Evolutionary conservation across 2,888 invertebrate species (phyloP).

Genomic region (Heterodera filipjevi): DNA sequence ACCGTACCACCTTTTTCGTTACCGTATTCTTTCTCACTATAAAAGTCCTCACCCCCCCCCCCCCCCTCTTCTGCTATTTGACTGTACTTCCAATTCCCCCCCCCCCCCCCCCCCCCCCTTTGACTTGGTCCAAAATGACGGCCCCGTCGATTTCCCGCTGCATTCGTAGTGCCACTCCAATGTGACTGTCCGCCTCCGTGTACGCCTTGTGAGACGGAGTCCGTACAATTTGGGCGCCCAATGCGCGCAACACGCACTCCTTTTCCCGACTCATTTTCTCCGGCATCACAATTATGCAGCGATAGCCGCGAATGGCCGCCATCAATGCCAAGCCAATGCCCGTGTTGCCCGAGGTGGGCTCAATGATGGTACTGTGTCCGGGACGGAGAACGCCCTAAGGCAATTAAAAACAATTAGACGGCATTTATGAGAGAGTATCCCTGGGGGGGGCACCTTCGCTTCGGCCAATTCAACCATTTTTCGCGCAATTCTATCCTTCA

Average conservation of each 20-base stretch:
- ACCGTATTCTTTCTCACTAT: not conserved
- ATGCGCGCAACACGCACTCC: slow-evolving; percentile 79
- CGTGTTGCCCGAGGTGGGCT: slow-evolving; percentile 86
- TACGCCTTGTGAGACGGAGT: slow-evolving; percentile 37
- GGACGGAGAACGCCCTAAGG: slow-evolving; percentile 78
- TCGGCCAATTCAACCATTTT: slow-evolving; percentile 93
- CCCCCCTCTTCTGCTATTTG: not conserved
- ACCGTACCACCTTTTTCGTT: too few relatives aligned
- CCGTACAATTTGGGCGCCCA: slow-evolving; percentile 89
- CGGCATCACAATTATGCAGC: slow-evolving; percentile 95
- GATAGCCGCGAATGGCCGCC: slow-evolving; percentile 88
- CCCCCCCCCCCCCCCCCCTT: too few relatives aligned
- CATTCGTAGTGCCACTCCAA: slow-evolving; percentile 81
- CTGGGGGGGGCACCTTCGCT: slow-evolving; percentile 71
- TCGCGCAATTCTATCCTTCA: slow-evolving; percentile 89
- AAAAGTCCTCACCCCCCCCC: not conserved
- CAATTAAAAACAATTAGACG: not conserved
- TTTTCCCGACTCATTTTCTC: slow-evolving; percentile 99
- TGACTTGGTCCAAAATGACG: slow-evolving; percentile 87
- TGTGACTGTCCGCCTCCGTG: slow-evolving; percentile 80
- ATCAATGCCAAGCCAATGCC: slow-evolving; percentile 89
- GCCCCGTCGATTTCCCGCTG: slow-evolving; percentile 85
- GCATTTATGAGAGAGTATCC: not conserved
- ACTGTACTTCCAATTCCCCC: not conserved
- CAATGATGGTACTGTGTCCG: slow-evolving; percentile 83